These are phyloP conservation scores for Eleginops maclovinus DNA, from an alignment of 2,113 vertebrate species.

Conservation along the genomic window DNA sequence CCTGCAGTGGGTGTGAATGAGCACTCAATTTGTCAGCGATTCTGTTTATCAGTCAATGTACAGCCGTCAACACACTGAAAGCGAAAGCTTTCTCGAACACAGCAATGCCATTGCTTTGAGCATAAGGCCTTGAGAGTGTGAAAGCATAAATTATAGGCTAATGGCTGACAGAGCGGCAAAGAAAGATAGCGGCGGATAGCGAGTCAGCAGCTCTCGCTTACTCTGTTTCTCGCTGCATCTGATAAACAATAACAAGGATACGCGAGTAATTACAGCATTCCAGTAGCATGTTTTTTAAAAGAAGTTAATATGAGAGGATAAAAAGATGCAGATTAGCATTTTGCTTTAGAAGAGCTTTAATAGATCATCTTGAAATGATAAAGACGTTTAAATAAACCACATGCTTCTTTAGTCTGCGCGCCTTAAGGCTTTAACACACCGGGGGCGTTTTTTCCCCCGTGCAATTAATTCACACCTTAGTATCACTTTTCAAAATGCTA, in stretches of 20 bases:
- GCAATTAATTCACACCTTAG: too few species aligned
- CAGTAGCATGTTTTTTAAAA: slow-evolving; percentile 4
- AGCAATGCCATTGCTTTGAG: slow-evolving; percentile 29
- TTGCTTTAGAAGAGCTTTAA: slow-evolving; percentile 25
- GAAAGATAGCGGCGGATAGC: slow-evolving; percentile 60
- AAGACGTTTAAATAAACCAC: slow-evolving; percentile 38
- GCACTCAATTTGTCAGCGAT: slow-evolving; percentile 49
- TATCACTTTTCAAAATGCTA: too few species aligned
- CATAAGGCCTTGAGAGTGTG: slow-evolving; percentile 48
- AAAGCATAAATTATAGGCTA: slow-evolving; percentile 72
- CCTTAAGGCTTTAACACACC: not conserved
- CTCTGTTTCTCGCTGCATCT: slow-evolving; percentile 54
- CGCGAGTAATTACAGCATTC: slow-evolving; percentile 58
- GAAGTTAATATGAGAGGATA: slow-evolving; percentile 57
- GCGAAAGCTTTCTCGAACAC: slow-evolving; percentile 45
- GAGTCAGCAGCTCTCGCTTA: slow-evolving; percentile 54
- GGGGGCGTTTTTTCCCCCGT: too few species aligned
- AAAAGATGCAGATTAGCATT: slow-evolving; percentile 49
- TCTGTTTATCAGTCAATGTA: slow-evolving; percentile 66
- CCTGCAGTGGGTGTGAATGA: slow-evolving; percentile 67
- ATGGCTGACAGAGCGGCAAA: slow-evolving; percentile 57
- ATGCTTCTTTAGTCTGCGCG: slow-evolving; percentile 19
- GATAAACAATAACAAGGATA: slow-evolving; percentile 72
- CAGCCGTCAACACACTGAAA: slow-evolving; percentile 58
- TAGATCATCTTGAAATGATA: slow-evolving; percentile 42